A percentile compares a stretch with the other conserved stretches of the same genome.
Conservation (phyloP, 2,888 invertebrate genomes). For the Octodonta nipae region DNA sequence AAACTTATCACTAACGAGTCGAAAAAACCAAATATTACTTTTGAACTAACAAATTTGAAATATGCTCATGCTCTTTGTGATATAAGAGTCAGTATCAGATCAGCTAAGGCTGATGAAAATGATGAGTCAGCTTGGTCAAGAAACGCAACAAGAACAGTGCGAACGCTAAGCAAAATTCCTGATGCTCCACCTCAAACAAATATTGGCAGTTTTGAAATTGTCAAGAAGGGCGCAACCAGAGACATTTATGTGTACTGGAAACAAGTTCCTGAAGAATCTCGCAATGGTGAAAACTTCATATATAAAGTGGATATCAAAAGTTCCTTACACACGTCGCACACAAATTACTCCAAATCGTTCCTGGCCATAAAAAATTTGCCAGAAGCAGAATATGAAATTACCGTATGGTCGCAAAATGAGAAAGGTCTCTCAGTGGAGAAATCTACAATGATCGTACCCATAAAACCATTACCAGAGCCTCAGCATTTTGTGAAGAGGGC, state of each 20-base stretch:
- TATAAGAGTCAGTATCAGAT: conserved; percentile 54
- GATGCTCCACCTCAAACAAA: conserved; percentile 54
- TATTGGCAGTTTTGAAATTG: conserved; percentile 57
- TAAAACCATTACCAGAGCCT: conserved; percentile 15
- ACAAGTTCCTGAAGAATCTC: conserved; percentile 49
- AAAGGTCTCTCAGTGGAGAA: conserved; percentile 44
- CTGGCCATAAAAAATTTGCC: conserved; percentile 44
- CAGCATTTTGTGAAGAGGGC: conserved; percentile 42
- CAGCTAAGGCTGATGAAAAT: conserved; percentile 36
- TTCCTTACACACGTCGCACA: conserved; percentile 1
- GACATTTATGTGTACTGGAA: conserved; percentile 69
- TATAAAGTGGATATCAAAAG: conserved; percentile 45
- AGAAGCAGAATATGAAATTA: conserved; percentile 34
- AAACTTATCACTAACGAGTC: conserved; percentile 10
- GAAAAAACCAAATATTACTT: conserved; percentile 13
- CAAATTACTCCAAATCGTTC: conserved; percentile 46
- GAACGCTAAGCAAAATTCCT: conserved; percentile 48
- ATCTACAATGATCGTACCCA: conserved; percentile 49
- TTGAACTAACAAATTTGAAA: conserved; percentile 40
- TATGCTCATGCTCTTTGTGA: conserved; percentile 59
- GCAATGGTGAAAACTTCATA: conserved; percentile 61
- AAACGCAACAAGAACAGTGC: conserved; percentile 44
- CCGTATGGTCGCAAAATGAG: conserved; percentile 48
- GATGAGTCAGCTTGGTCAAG: conserved; percentile 58
- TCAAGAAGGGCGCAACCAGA: conserved; percentile 33